These are phyloP conservation scores for Salvator merianae DNA, from an alignment of 2,113 vertebrate species.

Conservation along the genomic window DNA sequence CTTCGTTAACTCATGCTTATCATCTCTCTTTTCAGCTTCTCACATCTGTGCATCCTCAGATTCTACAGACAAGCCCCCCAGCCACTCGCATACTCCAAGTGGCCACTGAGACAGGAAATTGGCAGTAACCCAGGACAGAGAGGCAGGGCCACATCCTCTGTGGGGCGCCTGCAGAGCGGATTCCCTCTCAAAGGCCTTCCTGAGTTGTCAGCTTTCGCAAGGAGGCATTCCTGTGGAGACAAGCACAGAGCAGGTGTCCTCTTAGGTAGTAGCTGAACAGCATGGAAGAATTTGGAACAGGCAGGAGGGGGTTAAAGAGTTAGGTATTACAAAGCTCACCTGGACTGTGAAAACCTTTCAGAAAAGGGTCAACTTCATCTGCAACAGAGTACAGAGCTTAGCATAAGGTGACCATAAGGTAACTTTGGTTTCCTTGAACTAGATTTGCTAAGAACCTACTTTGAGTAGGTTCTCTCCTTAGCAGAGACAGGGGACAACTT, in stretches of 20 bases:
- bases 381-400: not conserved
- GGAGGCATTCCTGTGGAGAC: accelerated
- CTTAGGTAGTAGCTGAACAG: not conserved
- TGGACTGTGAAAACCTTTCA: not conserved
- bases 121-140: accelerated
- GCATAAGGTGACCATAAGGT: not conserved
- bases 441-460: not conserved
- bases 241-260: not conserved
- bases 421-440: not conserved
- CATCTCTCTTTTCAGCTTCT: accelerated
- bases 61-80: not conserved
- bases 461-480: too few species aligned
- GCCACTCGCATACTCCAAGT: not conserved
- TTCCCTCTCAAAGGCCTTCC: accelerated
- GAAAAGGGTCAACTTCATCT: not conserved
- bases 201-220: accelerated
- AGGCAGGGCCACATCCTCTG: accelerated
- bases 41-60: not conserved
- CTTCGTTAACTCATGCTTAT: not conserved
- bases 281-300: not conserved
- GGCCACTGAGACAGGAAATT: conserved; percentile 26
- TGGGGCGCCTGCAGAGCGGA: accelerated
- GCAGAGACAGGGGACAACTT: too few species aligned
- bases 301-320: not conserved
- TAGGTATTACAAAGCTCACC: not conserved